Percentiles rank a stretch among this genome's conserved stretches.
Conservation (phyloP, 2,113 vertebrate species). For the Neofelis nebulosa region DNA sequence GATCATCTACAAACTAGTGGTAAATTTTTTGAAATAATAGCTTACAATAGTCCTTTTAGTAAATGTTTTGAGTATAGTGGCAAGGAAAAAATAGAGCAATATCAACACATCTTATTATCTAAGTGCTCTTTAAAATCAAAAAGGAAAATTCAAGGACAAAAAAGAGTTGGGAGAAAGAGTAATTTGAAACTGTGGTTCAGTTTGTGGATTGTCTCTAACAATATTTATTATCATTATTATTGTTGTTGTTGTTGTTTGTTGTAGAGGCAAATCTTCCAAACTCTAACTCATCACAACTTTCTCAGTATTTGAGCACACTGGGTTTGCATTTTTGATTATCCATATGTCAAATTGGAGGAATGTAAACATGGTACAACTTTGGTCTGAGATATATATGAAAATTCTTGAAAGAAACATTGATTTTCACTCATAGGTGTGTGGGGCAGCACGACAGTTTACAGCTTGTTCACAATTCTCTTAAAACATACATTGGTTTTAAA, state of each 20-base stretch:
- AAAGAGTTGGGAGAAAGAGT: not conserved
- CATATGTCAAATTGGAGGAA: not conserved
- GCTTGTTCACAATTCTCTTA: not conserved
- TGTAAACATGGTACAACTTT: not conserved
- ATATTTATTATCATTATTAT: not conserved
- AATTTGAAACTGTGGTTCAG: constrained; percentile 6
- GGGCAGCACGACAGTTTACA: not conserved
- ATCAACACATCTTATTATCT: not conserved
- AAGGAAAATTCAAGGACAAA: not conserved
- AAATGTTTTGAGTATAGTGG: not conserved
- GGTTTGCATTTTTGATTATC: not conserved
- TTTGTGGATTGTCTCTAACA: not conserved
- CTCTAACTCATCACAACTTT: not conserved
- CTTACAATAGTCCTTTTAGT: not conserved
- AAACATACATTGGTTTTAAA: not conserved
- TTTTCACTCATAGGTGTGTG: not conserved
- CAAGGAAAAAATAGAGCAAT: not conserved
- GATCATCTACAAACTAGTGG: not conserved
- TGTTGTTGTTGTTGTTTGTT: not conserved
- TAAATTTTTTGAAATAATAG: not conserved
- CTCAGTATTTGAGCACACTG: not conserved
- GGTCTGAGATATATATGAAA: not conserved
- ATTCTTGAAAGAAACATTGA: not conserved
- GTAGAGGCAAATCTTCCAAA: not conserved
- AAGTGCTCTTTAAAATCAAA: not conserved